Evolutionary conservation across 2,888 invertebrate genomes (phyloP).

Genomic region (Hypselothyrea guttata): DNA sequence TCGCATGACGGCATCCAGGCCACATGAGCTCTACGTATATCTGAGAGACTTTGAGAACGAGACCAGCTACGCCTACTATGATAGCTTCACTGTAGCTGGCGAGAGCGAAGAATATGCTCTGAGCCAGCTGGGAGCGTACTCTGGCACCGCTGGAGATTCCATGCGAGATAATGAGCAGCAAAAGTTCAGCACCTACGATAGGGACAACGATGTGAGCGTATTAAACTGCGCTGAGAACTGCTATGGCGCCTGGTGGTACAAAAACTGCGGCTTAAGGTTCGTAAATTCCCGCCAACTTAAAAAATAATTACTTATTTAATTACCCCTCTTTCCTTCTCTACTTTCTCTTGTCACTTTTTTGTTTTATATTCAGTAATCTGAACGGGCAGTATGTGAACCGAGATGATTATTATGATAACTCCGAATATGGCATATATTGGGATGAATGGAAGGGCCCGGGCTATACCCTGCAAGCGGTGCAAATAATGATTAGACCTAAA

Average conservation of each 20-base stretch:
- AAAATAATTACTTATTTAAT: too few relatives aligned
- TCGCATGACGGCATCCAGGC: conserved; percentile 77
- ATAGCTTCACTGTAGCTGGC: conserved; percentile 86
- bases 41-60: conserved; percentile 85
- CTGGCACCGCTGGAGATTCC: conserved; percentile 87
- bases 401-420: conserved; percentile 41
- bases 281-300: too few relatives aligned
- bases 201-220: conserved; percentile 87
- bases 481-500: conserved; percentile 45
- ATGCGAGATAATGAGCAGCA: conserved; percentile 86
- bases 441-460: conserved; percentile 52
- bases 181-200: conserved; percentile 86
- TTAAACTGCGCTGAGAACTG: conserved; percentile 86
- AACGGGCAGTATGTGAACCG: conserved; percentile 39
- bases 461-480: conserved; percentile 34
- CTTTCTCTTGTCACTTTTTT: background rate
- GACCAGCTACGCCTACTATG: conserved; percentile 85
- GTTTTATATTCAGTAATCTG: conserved; percentile 28
- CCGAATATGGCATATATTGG: conserved; percentile 47
- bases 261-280: conserved; percentile 86
- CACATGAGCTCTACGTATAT: conserved; percentile 85
- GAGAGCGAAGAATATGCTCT: conserved; percentile 86
- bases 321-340: background rate
- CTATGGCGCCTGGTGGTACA: conserved; percentile 89
- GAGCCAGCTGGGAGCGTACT: conserved; percentile 85